phyloP scores from a whole-genome alignment of 2,888 invertebrate genomes.

The Lasioglossum pauxillum region DNA sequence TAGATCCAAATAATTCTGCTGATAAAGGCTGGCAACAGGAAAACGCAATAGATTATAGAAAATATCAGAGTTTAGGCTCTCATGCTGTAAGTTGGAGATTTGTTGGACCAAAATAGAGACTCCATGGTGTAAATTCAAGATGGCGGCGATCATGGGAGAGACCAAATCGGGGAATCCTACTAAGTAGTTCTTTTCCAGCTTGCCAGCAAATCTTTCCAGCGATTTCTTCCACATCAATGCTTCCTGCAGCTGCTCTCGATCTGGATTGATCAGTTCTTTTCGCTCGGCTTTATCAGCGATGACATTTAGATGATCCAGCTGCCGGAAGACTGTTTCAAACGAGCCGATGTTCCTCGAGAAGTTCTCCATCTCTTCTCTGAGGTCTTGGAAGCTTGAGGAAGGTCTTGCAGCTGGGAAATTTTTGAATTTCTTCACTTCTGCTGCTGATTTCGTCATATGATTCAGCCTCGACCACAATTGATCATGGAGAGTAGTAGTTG shows the following conservation, averaged over 20 bases:
- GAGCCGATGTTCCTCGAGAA: slow-evolving; percentile 79
- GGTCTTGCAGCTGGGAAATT: slow-evolving; percentile 77
- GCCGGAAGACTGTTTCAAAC: slow-evolving; percentile 82
- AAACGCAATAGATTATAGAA: slow-evolving; percentile 86
- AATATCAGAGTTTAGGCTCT: slow-evolving; percentile 60
- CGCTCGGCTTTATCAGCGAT: background rate
- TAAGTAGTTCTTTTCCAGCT: slow-evolving; percentile 86
- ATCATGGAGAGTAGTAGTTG: slow-evolving; percentile 74
- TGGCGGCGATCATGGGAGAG: slow-evolving; percentile 89
- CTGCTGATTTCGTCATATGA: slow-evolving; percentile 34
- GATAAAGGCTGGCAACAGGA: slow-evolving; percentile 83
- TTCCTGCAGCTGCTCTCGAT: slow-evolving; percentile 78
- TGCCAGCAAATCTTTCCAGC: slow-evolving; percentile 86
- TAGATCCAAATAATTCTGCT: slow-evolving; percentile 81
- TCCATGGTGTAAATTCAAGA: slow-evolving; percentile 89
- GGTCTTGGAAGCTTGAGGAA: slow-evolving; percentile 68
- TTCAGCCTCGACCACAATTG: slow-evolving; percentile 72
- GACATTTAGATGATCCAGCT: slow-evolving; percentile 41
- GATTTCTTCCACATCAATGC: slow-evolving; percentile 86
- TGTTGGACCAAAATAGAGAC: slow-evolving; percentile 86
- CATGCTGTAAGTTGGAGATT: slow-evolving; percentile 83
- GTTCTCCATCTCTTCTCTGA: slow-evolving; percentile 79
- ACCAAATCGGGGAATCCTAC: slow-evolving; percentile 92
- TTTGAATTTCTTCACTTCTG: slow-evolving; percentile 65
- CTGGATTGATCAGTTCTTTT: slow-evolving; percentile 30